Percentiles rank a stretch among this genome's conserved stretches.
phyloP scores from a whole-genome alignment of 1,140 invertebrate species.

The Drosophila bocki region DNA sequence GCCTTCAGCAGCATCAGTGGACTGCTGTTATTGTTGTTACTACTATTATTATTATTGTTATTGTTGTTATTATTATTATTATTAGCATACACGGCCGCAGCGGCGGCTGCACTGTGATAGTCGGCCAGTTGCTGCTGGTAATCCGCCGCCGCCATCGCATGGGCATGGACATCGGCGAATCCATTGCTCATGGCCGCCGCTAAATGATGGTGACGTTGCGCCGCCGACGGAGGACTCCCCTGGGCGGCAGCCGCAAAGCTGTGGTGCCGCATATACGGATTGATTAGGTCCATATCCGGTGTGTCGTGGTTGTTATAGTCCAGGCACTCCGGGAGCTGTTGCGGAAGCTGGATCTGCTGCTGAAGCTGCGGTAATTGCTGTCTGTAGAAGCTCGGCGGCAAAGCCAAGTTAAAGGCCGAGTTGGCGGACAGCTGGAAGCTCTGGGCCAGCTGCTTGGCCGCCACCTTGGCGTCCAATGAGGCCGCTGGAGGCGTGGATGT shows the following conservation, averaged over 20 bases:
- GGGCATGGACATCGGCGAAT: constrained; percentile 70
- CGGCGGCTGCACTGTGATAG: constrained; percentile 78
- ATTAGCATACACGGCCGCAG: constrained; percentile 76
- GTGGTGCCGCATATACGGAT: constrained; percentile 84
- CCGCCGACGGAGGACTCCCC: constrained; percentile 65
- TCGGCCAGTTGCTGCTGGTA: constrained; percentile 80
- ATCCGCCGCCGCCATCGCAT: constrained; percentile 73
- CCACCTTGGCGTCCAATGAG: constrained; percentile 32
- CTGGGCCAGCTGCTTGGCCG: constrained; percentile 68
- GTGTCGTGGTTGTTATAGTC: constrained; percentile 46
- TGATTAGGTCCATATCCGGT: constrained; percentile 79
- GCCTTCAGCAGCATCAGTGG: constrained; percentile 77
- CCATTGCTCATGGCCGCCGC: constrained; percentile 69
- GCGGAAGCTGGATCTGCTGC: constrained; percentile 25
- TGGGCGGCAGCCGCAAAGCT: constrained; percentile 75
- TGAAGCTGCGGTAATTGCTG: constrained; percentile 31
- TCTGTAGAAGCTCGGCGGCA: constrained; percentile 67
- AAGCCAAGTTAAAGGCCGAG: constrained; percentile 78
- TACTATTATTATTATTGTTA: constrained; percentile 63
- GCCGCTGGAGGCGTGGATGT: constrained; percentile 25
- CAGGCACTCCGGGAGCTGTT: constrained; percentile 39
- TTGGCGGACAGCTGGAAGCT: constrained; percentile 80
- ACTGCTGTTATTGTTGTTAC: constrained; percentile 67
- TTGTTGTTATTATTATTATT: constrained; percentile 70
- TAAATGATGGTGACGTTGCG: constrained; percentile 70